Conservation (phyloP, 2,113 vertebrate genomes). For the Daboia siamensis region DNA sequence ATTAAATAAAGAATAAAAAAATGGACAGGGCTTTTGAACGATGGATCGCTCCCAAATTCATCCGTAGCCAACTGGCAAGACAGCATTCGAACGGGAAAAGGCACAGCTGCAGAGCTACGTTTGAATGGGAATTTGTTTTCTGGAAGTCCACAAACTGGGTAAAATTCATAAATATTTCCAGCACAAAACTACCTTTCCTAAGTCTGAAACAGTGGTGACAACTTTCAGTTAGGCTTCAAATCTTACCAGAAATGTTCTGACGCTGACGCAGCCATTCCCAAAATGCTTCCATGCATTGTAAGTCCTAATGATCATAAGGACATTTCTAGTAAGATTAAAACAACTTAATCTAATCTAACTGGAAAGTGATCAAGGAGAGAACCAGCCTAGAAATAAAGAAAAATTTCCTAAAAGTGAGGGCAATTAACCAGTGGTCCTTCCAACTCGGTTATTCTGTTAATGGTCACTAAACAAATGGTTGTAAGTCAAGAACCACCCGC, state of each 20-base stretch:
- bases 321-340: not conserved
- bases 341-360: not conserved
- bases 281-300: not conserved
- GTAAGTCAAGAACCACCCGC: not conserved
- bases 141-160: not conserved
- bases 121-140: not conserved
- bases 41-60: not conserved
- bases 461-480: not conserved
- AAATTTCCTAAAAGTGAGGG: too few species aligned
- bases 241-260: not conserved
- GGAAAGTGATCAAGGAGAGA: too few species aligned
- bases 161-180: not conserved
- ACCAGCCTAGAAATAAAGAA: too few species aligned
- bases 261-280: not conserved
- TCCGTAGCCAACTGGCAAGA: slow-evolving; percentile 39
- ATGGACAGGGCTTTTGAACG: not conserved
- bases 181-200: not conserved
- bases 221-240: not conserved
- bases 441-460: too few species aligned
- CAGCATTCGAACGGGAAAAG: slow-evolving; percentile 11
- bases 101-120: slow-evolving; percentile 23
- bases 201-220: not conserved
- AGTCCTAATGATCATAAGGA: not conserved
- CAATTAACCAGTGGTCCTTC: not conserved
- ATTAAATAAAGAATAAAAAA: not conserved